Percentiles rank a stretch among this genome's conserved stretches.
These are phyloP conservation scores for Melierax canorus DNA, from an alignment of 2,113 vertebrate genomes.

Conservation along the genomic window DNA sequence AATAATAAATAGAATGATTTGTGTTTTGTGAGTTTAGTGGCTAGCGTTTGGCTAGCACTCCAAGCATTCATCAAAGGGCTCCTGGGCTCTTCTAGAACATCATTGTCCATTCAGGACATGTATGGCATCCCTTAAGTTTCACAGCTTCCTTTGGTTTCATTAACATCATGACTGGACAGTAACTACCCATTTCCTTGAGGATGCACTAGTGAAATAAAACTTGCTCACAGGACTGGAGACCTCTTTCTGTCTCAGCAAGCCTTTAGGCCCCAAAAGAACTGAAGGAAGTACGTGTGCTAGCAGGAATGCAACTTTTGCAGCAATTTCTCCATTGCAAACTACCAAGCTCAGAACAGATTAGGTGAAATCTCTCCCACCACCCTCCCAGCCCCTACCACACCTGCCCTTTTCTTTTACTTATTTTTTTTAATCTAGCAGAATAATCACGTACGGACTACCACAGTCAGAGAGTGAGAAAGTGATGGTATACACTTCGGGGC, in stretches of 20 bases:
- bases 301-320: background rate
- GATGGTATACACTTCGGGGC: background rate
- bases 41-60: background rate
- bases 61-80: background rate
- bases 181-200: background rate
- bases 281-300: background rate
- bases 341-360: background rate
- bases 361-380: background rate
- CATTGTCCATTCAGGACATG: background rate
- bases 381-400: background rate
- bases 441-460: background rate
- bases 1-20: background rate
- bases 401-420: background rate
- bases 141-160: background rate
- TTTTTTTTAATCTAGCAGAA: background rate
- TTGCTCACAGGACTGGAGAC: background rate
- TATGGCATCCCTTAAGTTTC: background rate
- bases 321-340: background rate
- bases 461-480: background rate
- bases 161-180: background rate
- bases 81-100: background rate
- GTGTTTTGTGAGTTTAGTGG: background rate
- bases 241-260: background rate
- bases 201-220: background rate
- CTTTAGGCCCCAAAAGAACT: background rate